Evolutionary conservation across 2,797 vertebrate species (phyloP).

Genomic region (Vireo griseus): DNA sequence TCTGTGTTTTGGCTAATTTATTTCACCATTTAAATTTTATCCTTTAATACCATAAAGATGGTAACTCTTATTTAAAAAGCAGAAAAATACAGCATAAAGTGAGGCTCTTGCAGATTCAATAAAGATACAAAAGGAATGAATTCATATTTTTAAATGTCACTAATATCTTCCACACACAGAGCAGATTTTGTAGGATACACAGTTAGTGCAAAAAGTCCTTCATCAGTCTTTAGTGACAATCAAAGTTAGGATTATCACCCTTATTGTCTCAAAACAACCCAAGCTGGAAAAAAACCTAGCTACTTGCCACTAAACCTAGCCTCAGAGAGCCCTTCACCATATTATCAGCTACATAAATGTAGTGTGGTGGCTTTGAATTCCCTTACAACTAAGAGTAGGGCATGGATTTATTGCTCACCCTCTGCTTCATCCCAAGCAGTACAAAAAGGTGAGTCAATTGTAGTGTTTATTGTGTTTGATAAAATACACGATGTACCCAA

Average conservation of each 20-base stretch:
- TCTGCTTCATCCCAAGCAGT: neutral
- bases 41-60: neutral
- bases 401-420: neutral
- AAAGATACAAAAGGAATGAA: neutral
- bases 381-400: neutral
- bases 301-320: no score
- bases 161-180: neutral
- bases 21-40: neutral
- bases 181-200: neutral
- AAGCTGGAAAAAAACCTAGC: neutral
- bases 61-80: neutral
- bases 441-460: neutral
- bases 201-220: neutral
- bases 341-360: neutral
- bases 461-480: fast-evolving
- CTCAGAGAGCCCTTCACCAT: neutral
- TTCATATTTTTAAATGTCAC: neutral
- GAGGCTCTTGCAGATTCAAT: neutral
- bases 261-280: neutral
- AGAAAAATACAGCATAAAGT: neutral
- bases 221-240: neutral
- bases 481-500: neutral
- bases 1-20: neutral
- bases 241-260: neutral
- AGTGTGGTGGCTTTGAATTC: neutral